These are phyloP conservation scores for Acanthococcus lagerstroemiae DNA, from an alignment of 2,888 invertebrate genomes.

Conservation along the genomic window DNA sequence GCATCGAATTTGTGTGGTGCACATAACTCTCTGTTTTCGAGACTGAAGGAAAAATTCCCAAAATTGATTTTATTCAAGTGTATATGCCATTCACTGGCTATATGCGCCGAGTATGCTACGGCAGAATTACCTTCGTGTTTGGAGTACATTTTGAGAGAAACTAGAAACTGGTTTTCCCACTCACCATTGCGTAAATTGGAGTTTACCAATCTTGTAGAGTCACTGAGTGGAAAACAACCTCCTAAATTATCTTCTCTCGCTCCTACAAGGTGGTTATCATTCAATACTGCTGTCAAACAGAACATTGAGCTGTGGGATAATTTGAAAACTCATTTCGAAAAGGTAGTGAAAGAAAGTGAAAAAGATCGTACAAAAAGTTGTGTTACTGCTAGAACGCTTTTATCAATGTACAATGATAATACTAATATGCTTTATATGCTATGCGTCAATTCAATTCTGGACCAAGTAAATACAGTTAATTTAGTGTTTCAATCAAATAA, in stretches of 20 bases:
- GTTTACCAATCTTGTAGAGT: conserved; percentile 34
- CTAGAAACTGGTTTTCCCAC: conserved; percentile 37
- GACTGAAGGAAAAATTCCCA: conserved; percentile 34
- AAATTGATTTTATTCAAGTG: conserved; percentile 36
- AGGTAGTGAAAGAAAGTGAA: conserved; percentile 16
- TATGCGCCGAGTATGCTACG: conserved; percentile 37
- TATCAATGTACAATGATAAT: conserved; percentile 35
- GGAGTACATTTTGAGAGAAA: conserved; percentile 37
- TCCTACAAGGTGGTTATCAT: conserved; percentile 37
- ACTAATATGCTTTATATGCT: conserved; percentile 34
- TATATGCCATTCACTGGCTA: conserved; percentile 37
- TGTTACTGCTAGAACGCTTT: conserved; percentile 34
- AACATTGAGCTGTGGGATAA: conserved; percentile 37
- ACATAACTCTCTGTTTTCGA: conserved; percentile 32
- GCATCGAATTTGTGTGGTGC: conserved; percentile 36
- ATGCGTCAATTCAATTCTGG: conserved; percentile 35
- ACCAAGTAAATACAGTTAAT: conserved; percentile 33
- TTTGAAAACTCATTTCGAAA: conserved; percentile 36
- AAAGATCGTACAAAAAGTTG: conserved; percentile 33
- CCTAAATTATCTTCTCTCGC: conserved; percentile 32
- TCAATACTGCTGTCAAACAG: conserved; percentile 35
- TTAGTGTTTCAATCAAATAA: conserved; percentile 34
- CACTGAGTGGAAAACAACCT: conserved; percentile 32
- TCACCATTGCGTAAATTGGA: conserved; percentile 33
- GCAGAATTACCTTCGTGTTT: conserved; percentile 35